Evolutionary conservation across 2,888 invertebrate genomes (phyloP).

Genomic region (Anoncus sp.): DNA sequence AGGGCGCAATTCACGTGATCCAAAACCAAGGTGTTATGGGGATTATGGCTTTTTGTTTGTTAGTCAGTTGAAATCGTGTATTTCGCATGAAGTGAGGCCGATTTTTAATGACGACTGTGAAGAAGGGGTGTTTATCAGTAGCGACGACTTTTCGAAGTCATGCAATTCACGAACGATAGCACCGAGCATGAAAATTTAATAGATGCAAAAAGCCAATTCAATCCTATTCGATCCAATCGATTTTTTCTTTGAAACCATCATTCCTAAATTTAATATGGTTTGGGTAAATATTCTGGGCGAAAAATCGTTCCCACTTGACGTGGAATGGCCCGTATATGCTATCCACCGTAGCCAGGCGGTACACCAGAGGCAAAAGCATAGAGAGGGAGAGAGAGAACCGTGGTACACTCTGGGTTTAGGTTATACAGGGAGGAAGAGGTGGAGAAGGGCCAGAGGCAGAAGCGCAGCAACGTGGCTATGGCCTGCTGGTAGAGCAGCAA

Average conservation of each 20-base stretch:
- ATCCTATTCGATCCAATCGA: too few species aligned
- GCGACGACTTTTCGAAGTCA: too few species aligned
- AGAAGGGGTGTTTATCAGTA: too few species aligned
- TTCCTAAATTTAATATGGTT: not conserved
- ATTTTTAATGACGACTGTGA: too few species aligned
- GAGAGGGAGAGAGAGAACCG: not conserved
- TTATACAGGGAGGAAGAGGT: constrained; percentile 27
- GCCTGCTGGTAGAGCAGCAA: constrained; percentile 44
- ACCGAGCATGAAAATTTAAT: too few species aligned
- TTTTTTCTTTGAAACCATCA: too few species aligned
- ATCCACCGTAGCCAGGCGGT: constrained; percentile 21
- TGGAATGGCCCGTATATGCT: constrained; percentile 20
- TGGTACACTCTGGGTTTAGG: constrained; percentile 32
- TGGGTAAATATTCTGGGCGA: not conserved
- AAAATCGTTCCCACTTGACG: not conserved
- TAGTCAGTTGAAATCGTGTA: not conserved
- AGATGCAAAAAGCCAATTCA: too few species aligned
- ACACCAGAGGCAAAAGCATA: constrained; percentile 29
- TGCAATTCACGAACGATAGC: too few species aligned
- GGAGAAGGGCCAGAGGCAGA: constrained; percentile 47
- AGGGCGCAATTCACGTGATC: constrained; percentile 17
- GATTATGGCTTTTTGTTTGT: not conserved
- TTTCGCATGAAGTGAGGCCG: not conserved
- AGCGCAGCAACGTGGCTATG: constrained; percentile 43
- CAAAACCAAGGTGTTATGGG: not conserved